Percentiles rank a stretch among this genome's conserved stretches.
These are phyloP conservation scores for rabbit (Oryctolagus cuniculus) DNA, from an alignment of 2,113 vertebrate species.

Conservation along the genomic window DNA sequence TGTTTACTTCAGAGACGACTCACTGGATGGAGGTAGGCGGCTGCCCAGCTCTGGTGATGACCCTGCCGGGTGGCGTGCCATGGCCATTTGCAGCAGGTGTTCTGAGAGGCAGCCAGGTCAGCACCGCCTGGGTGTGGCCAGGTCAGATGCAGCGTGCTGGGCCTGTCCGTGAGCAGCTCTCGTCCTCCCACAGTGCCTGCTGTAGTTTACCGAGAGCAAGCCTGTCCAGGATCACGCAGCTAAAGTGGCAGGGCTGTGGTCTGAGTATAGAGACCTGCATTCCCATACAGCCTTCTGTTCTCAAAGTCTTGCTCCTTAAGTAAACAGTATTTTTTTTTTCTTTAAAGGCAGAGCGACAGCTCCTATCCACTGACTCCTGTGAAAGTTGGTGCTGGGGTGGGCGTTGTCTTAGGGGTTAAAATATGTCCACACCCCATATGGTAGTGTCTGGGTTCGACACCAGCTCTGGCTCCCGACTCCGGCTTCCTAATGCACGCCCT, in stretches of 20 bases:
- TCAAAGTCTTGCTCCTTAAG: too few species aligned
- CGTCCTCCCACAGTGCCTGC: not conserved
- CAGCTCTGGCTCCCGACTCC: too few species aligned
- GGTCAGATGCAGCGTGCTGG: not conserved
- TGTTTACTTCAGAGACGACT: not conserved
- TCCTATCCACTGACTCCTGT: too few species aligned
- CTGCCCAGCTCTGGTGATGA: not conserved
- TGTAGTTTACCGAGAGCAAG: not conserved
- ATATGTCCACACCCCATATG: too few species aligned
- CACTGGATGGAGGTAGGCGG: not conserved
- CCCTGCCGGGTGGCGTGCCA: not conserved
- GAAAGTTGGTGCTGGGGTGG: too few species aligned
- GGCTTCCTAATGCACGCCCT: too few species aligned
- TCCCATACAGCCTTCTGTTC: not conserved
- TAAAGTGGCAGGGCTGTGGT: not conserved
- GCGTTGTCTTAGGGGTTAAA: too few species aligned
- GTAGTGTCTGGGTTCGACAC: too few species aligned
- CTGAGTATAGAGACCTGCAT: not conserved
- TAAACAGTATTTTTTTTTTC: too few species aligned
- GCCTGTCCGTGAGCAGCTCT: not conserved
- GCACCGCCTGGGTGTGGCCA: not conserved
- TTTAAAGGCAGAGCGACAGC: too few species aligned
- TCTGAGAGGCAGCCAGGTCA: not conserved
- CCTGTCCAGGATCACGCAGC: not conserved
- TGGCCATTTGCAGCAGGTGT: not conserved